Evolutionary conservation across 2,113 vertebrate genomes (phyloP), one percentile per base, ranked within the genome.

Genomic region (Scytalopus superciliaris): DNA sequence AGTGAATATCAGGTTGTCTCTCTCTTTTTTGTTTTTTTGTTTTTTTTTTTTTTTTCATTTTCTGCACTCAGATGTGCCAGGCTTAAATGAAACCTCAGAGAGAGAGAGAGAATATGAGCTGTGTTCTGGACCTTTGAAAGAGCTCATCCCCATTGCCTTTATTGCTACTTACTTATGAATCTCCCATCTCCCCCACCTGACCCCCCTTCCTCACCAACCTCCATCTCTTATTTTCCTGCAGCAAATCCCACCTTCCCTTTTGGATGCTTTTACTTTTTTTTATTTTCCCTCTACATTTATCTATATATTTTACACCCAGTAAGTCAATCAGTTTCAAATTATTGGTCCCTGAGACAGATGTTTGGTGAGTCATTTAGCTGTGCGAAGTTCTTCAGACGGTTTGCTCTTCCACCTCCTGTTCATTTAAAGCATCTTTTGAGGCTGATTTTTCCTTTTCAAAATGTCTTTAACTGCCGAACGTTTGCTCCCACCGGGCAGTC

Each of bases 401-500:
- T 96, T 88, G 27, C 89, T 91, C 94, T 93, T 92, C 92, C 82
- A 92, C 96, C 96, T 94, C 82, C 84, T 57, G 49, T 95, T 96
- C 95, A 44, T 97, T 96, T 92, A 94, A 75, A 63, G 52, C 86
- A 92, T 94, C 97, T 97, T 95, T 94, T 87, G 76, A 95, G 95
- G 96, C 72, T 59, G 89, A 94, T 77, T 94, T 96, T 94, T 86
- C 85, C 93, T 92, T 89, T 95, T 92, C 94, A 67, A 87, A 79
- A 83, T 81, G 89, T 95, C 95, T 97, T 59, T 97, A 96, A 95
- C 97, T 90, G 90, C 85, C 3, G 88, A 97, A 94, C 82, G 73
- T 39, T 89, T 76, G 67, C 92, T 97, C 98, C 98, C 94, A 97
- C 97, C 45, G 90, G 97, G 97, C 97, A 80, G 73, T 96, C 97